Evolutionary conservation across 2,113 vertebrate genomes (phyloP).

Genomic region (human): DNA sequence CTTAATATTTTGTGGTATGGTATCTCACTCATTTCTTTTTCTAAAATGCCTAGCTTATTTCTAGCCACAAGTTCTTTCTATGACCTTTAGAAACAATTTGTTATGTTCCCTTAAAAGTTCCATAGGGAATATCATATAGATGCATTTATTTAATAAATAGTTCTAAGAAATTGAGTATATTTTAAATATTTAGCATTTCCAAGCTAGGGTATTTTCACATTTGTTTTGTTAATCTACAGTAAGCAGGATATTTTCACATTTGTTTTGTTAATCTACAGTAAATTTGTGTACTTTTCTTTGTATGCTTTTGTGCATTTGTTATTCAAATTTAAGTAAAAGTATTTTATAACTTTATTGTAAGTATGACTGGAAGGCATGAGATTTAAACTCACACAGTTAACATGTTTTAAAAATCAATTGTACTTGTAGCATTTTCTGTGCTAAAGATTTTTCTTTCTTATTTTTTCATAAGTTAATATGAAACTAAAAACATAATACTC

Average conservation of each 20-base stretch:
- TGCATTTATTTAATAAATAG: background rate
- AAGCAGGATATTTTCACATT: background rate
- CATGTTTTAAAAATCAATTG: conserved; percentile 49
- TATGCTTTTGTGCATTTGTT: background rate
- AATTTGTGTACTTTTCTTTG: background rate
- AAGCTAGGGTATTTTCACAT: background rate
- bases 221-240: background rate
- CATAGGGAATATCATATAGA: background rate
- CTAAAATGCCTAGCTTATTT: background rate
- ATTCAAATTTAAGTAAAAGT: conserved; percentile 27
- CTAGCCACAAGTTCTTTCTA: background rate
- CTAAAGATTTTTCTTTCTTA: background rate
- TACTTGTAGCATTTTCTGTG: conserved; percentile 1
- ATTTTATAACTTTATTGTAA: conserved; percentile 37
- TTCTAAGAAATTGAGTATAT: conserved; percentile 15
- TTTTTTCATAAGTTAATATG: background rate
- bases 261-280: conserved; percentile 1
- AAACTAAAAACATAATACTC: background rate
- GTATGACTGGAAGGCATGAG: conserved; percentile 15
- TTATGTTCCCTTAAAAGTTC: background rate
- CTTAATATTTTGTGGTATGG: background rate
- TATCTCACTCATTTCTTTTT: background rate
- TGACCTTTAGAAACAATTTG: background rate
- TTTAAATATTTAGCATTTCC: conserved; percentile 28
- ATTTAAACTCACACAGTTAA: background rate